Percentiles rank a stretch among this genome's conserved stretches.
Conservation (phyloP, 2,113 vertebrate species). For the Phyllostomus hastatus region DNA sequence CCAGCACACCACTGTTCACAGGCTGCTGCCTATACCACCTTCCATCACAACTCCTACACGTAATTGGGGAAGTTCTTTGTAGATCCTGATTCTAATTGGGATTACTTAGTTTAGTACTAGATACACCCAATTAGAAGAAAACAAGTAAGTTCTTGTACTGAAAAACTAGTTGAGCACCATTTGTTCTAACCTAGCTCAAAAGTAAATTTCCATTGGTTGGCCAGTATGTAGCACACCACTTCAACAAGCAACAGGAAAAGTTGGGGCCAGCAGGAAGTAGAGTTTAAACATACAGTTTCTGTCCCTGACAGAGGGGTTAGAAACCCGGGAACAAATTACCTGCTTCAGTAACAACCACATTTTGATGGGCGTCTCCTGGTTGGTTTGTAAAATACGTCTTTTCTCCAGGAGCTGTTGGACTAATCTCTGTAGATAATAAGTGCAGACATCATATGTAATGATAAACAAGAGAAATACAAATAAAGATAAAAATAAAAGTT, state of each 20-base stretch:
- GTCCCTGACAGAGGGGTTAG: not conserved
- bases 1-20: not conserved
- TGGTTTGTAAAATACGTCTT: slow-evolving; percentile 81
- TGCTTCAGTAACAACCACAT: slow-evolving; percentile 84
- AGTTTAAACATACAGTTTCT: not conserved
- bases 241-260: not conserved
- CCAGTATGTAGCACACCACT: not conserved
- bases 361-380: slow-evolving; percentile 81
- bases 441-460: not conserved
- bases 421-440: slow-evolving; percentile 79
- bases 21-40: not conserved
- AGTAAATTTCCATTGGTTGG: not conserved
- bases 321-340: slow-evolving; percentile 74
- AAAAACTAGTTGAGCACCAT: not conserved
- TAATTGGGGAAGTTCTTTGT: not conserved
- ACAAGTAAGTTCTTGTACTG: not conserved
- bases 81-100: not conserved
- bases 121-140: not conserved
- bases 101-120: not conserved
- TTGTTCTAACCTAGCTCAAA: not conserved
- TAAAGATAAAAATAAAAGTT: not conserved
- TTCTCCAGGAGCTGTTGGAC: slow-evolving; percentile 78
- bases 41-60: not conserved
- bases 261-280: not conserved
- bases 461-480: not conserved